A percentile compares a stretch with the other conserved stretches of the same genome.
Conservation (phyloP, 2,797 vertebrate species). For the Gymnoscopelus microlampas region DNA sequence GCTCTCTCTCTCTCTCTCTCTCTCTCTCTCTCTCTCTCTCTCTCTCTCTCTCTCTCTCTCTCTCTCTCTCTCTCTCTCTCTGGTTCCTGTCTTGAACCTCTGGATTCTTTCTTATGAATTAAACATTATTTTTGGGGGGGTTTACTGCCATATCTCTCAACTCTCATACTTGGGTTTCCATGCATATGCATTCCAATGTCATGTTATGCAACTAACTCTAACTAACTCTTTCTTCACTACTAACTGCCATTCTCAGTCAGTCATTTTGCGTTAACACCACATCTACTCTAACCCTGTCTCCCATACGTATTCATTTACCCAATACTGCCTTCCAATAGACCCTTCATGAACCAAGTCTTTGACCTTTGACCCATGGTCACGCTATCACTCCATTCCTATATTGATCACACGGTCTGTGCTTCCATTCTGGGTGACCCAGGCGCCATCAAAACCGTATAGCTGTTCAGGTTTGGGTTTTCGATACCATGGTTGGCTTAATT, state of each 20-base stretch:
- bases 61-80: conserved; percentile 12
- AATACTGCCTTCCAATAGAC: not conserved
- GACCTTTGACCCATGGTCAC: not conserved
- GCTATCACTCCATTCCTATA: conserved; percentile 1
- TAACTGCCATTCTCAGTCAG: not conserved
- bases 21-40: conserved; percentile 10
- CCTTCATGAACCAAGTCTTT: conserved; percentile 10
- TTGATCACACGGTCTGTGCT: not conserved
- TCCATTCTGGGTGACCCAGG: not conserved
- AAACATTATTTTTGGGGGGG: not conserved
- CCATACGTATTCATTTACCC: not conserved
- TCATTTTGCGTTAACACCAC: not conserved
- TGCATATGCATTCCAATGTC: conserved; percentile 20
- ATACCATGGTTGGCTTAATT: conserved; percentile 47
- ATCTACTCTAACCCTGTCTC: too few species aligned
- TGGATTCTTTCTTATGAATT: conserved; percentile 20
- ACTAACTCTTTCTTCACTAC: not conserved
- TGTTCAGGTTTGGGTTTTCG: conserved; percentile 9
- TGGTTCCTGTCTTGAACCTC: conserved; percentile 10
- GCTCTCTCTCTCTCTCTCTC: conserved; percentile 13
- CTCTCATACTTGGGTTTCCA: conserved; percentile 3
- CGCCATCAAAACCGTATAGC: conserved; percentile 4
- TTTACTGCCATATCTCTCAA: conserved; percentile 8
- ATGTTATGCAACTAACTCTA: conserved; percentile 6
- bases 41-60: conserved; percentile 13